These are phyloP conservation scores for Hipposideros larvatus DNA, from an alignment of 2,797 vertebrate genomes.

Conservation along the genomic window DNA sequence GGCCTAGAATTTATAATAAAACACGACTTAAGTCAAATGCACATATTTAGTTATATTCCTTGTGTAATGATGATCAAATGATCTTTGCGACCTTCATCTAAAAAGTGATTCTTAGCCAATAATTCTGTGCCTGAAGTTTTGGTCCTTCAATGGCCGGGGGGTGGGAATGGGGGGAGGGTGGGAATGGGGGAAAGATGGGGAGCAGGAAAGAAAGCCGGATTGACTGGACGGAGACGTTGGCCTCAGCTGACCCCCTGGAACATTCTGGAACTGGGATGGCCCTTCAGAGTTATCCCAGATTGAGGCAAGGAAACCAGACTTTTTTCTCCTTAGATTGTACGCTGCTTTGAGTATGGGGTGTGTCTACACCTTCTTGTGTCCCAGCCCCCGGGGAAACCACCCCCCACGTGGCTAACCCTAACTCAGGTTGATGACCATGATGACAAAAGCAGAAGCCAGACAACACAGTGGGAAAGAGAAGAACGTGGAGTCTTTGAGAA, in stretches of 20 bases:
- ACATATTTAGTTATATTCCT: neutral
- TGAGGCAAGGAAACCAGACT: too few relatives aligned
- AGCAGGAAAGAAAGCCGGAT: neutral
- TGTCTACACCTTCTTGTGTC: fast-evolving
- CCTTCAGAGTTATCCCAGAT: neutral
- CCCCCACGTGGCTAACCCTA: fast-evolving
- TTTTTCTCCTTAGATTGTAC: neutral
- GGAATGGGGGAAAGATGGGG: too few relatives aligned
- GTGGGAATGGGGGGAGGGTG: too few relatives aligned
- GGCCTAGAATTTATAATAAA: neutral
- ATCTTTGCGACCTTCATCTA: neutral
- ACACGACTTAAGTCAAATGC: too few relatives aligned
- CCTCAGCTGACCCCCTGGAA: neutral
- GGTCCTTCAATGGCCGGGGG: neutral
- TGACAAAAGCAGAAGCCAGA: neutral
- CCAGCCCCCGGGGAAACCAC: neutral
- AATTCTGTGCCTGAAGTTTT: neutral
- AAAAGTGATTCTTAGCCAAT: neutral
- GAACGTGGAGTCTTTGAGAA: neutral
- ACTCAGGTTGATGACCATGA: neutral
- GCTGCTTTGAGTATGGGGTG: neutral
- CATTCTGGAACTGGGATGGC: neutral
- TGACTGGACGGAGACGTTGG: neutral
- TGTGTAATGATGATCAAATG: neutral
- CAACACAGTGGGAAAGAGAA: neutral